These are phyloP conservation scores for Anguilla megastoma DNA, from an alignment of 2,797 vertebrate genomes.

Conservation along the genomic window DNA sequence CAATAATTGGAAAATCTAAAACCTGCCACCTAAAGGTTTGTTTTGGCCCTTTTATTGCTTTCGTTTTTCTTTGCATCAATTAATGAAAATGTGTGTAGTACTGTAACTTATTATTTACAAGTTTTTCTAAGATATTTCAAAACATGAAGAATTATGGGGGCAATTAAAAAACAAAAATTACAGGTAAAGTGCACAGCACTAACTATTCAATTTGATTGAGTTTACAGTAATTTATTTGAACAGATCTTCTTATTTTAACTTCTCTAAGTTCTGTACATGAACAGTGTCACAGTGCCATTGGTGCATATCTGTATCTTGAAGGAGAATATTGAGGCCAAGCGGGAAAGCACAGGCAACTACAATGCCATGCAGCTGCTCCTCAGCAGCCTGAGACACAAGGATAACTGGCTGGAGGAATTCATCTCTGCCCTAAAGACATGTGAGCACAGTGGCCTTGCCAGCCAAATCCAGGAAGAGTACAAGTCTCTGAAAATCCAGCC, in stretches of 20 bases:
- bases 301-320: constrained; percentile 40
- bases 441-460: constrained; percentile 53
- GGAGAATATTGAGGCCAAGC: constrained; percentile 72
- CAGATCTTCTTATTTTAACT: neutral
- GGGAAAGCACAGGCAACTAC: constrained; percentile 60
- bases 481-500: constrained; percentile 51
- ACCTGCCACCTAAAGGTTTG: neutral
- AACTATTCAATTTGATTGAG: too few species aligned
- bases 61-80: neutral
- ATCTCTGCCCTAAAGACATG: constrained; percentile 61
- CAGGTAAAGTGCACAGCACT: neutral
- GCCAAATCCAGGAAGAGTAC: constrained; percentile 60
- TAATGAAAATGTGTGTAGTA: too few species aligned
- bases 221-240: neutral
- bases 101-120: too few species aligned
- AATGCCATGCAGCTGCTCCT: constrained; percentile 65
- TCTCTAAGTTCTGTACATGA: neutral
- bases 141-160: neutral
- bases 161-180: neutral
- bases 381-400: constrained; percentile 68
- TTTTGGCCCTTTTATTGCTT: neutral
- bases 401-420: constrained; percentile 73
- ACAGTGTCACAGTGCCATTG: neutral
- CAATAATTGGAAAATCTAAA: neutral
- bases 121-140: neutral